Evolutionary conservation across 2,888 invertebrate species (phyloP), one percentile per base, ranked within the genome.

Genomic region (Willowsia nigromaculata): DNA sequence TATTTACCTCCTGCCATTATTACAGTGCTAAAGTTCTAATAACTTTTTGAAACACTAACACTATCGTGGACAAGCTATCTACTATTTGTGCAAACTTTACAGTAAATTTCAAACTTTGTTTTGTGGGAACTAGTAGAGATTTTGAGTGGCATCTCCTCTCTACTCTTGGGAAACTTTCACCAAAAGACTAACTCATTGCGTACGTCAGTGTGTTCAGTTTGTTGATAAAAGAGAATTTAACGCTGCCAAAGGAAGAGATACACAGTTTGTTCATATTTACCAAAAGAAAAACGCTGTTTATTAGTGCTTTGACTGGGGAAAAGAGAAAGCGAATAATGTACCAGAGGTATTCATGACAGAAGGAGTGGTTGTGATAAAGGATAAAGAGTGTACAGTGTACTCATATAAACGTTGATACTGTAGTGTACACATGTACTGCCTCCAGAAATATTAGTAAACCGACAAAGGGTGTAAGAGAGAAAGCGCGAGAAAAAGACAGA

Each of bases 371-470:
- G 37, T 37, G 53, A 18, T 80, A 53, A 56, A 80, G 22, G n/a
- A n/a, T n/a, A 22, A 33, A 18, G 56, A n/a, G 37, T 80, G 56
- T 80, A 30, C 78, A n/a, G n/a, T n/a, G n/a, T n/a, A n/a, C n/a
- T n/a, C n/a, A n/a, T n/a, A n/a, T n/a, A n/a, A n/a, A 1, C 18
- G 7, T 40, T 40, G 40, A 40, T 40, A 25, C 13, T 53, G 37
- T 13, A 68, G 7, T n/a, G 37, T 68, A 37, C 68, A 37, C 68
- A 68, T 68, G 68, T 68, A 68, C 40, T 37, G 37, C 68, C 68
- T 68, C 3, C 5, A 40, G 68, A 68, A 7, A 68, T 33, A 68
- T 11, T 25, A 37, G 18, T 7, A 68, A 37, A 37, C 37, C 68
- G 18, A 68, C 37, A 37, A n/a, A 5, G 62, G n/a, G 30, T 27